Base-by-base conservation (phyloP, 2,113 vertebrate species). In the Saguinus imperator region DNA sequence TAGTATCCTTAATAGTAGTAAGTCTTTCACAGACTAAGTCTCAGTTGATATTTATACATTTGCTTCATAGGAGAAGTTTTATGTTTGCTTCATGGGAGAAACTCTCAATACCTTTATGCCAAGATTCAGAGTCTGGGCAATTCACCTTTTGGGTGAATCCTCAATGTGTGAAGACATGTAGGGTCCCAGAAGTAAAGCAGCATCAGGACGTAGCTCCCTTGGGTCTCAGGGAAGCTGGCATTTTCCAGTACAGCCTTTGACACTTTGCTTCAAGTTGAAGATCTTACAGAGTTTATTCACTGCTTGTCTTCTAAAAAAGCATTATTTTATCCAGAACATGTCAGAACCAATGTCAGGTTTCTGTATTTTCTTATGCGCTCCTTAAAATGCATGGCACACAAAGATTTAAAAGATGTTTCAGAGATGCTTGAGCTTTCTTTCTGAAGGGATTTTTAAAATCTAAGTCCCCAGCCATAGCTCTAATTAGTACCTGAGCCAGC, bases 391-490 rank as follows among this genome's bases (percentile, higher is more conserved):
- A 1, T 76, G 13, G 50, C 29, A 16, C 10, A 84, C 21, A 21
- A 48, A 50, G 84, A 79, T 87, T 52, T 89, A 5, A 64, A 79
- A 94, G 43, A 64, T 86, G 21, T 70, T 86, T 89, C 7, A 64
- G 57, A 94, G 43, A 64, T 89, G 21, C 61, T 81, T 93, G 23
- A 52, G 55, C 76, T 93, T 93, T 55, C 73, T 83, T 83, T 70
- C 50, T 81, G 57, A 82, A 29, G 43, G 29, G 73, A 27, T 75
- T 37, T 55, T 58, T 87, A 13, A 55, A 32, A 73, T 43, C 16
- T 57, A 32, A 94, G 55, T 87, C 72, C 52, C 27, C 29, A n/a
- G 72, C 17, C 64, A 35, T 85, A 85, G 80, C 55, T 91, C 20
- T 90, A 32, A 64, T 45, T 88, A 25, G 58, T 91, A 3, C 25